Conservation (phyloP, 2,888 invertebrate genomes). For the Macrosoma leucophasiata region DNA sequence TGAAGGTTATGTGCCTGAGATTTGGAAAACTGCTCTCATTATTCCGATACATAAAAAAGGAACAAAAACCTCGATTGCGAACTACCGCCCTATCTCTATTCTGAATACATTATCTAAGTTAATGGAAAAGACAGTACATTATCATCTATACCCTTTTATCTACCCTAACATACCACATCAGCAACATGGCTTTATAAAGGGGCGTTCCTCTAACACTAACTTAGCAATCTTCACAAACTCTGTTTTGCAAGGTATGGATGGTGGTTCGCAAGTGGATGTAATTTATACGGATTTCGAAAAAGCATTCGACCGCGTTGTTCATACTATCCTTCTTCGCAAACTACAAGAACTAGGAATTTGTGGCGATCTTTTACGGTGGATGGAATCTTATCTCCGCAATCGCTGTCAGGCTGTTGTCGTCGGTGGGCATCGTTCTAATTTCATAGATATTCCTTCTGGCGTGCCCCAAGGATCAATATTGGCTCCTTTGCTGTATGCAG, state of each 20-base stretch:
- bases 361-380: too few species aligned
- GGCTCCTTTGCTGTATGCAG: too few species aligned
- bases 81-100: constrained; percentile 14
- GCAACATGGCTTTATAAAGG: constrained; percentile 13
- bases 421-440: too few species aligned
- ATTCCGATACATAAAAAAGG: constrained; percentile 13
- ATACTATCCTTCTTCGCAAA: constrained; percentile 5
- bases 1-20: neutral
- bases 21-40: constrained; percentile 15
- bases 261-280: constrained; percentile 9
- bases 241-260: constrained; percentile 6
- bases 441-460: too few species aligned
- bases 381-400: too few species aligned
- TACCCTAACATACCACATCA: constrained; percentile 1
- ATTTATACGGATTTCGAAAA: constrained; percentile 11
- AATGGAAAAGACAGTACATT: constrained; percentile 9
- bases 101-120: constrained; percentile 9
- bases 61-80: constrained; percentile 5
- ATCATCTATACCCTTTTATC: constrained; percentile 2
- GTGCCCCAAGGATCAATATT: too few species aligned
- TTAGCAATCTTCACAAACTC: constrained; percentile 2
- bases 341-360: constrained; percentile 3
- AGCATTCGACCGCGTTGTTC: too few species aligned
- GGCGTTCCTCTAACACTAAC: constrained; percentile 7
- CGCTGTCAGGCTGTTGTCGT: too few species aligned